A percentile compares a stretch with the other conserved stretches of the same genome.
Conservation (phyloP, 1,140 invertebrate species). For the Drusus annulatus region DNA sequence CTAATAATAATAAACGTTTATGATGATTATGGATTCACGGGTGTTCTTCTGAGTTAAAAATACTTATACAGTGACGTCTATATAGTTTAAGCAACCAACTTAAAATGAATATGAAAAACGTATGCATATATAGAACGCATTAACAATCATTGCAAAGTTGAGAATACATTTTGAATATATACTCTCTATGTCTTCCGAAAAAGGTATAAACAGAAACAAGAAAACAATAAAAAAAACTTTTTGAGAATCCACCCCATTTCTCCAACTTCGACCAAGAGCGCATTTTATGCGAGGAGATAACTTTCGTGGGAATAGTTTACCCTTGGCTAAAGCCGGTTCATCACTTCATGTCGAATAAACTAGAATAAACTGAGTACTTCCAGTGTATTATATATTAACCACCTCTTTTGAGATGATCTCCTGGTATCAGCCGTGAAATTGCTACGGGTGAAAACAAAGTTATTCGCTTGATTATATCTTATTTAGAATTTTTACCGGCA, state of each 20-base stretch:
- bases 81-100: no score
- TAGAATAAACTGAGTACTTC: slow-evolving; percentile 24
- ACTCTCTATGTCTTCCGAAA: neutral
- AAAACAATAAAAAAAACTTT: slow-evolving; percentile 30
- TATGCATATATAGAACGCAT: no score
- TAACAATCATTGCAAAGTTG: neutral
- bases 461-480: slow-evolving; percentile 10
- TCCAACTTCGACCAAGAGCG: slow-evolving; percentile 10
- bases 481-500: no score
- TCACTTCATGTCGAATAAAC: slow-evolving; percentile 29
- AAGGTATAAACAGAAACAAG: slow-evolving; percentile 12
- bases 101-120: no score
- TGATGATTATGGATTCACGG: no score
- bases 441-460: neutral
- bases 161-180: neutral
- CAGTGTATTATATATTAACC: neutral
- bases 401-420: slow-evolving; percentile 9
- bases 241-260: neutral
- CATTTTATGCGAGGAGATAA: slow-evolving; percentile 36
- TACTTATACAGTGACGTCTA: no score
- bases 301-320: slow-evolving; percentile 40
- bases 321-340: slow-evolving; percentile 32
- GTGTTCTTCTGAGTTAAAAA: no score
- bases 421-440: slow-evolving; percentile 9
- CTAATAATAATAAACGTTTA: no score